These are phyloP conservation scores for Abramis brama DNA, from an alignment of 2,113 vertebrate species.

Conservation along the genomic window DNA sequence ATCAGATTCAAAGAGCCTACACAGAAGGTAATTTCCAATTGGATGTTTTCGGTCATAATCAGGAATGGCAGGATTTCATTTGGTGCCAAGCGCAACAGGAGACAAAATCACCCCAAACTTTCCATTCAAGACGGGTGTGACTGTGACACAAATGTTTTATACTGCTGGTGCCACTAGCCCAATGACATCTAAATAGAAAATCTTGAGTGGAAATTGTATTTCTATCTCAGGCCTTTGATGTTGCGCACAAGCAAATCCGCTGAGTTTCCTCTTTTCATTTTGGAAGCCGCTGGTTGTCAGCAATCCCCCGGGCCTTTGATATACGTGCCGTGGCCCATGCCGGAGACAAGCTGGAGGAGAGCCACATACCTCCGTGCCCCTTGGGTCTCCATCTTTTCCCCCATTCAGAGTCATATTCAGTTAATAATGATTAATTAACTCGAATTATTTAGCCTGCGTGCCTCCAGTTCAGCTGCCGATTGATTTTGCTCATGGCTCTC, in stretches of 20 bases:
- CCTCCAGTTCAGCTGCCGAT: neutral
- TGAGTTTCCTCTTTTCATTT: slow-evolving; percentile 61
- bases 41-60: slow-evolving; percentile 45
- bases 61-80: slow-evolving; percentile 28
- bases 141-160: slow-evolving; percentile 10
- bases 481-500: neutral
- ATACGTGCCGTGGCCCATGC: slow-evolving; percentile 65
- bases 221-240: slow-evolving; percentile 63
- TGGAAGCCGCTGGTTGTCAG: slow-evolving; percentile 56
- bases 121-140: slow-evolving; percentile 19
- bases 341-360: slow-evolving; percentile 47
- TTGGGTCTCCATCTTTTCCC: slow-evolving; percentile 10
- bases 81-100: slow-evolving; percentile 23
- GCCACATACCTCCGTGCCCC: slow-evolving; percentile 56
- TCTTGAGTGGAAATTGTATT: slow-evolving; percentile 54
- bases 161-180: slow-evolving; percentile 53
- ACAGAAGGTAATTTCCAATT: slow-evolving; percentile 34
- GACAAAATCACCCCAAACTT: slow-evolving; percentile 11
- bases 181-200: slow-evolving; percentile 61
- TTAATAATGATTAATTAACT: slow-evolving; percentile 19
- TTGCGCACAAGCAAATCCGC: slow-evolving; percentile 53
- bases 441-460: neutral
- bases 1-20: slow-evolving; percentile 40
- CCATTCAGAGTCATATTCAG: slow-evolving; percentile 6
- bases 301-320: slow-evolving; percentile 57